Base-by-base conservation (phyloP, 2,797 vertebrate species). In the Lithobates pipiens region DNA sequence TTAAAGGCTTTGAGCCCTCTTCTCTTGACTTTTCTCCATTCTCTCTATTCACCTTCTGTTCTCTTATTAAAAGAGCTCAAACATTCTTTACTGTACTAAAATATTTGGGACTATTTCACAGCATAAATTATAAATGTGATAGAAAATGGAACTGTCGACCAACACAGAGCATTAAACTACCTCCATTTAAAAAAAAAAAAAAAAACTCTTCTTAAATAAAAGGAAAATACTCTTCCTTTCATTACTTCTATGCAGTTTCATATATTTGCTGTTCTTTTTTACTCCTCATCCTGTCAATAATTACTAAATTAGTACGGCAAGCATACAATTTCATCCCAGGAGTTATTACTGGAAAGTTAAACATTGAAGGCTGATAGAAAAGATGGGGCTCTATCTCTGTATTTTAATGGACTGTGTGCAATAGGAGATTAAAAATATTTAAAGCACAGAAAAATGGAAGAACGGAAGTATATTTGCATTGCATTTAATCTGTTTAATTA, bases 291-390 rank as follows among this genome's bases (percentile, higher is more conserved):
- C 91, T 95, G 96, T 97, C 97, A 98, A 97, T 96, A 97, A 95
- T 95, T 94, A 94, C 94, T 95, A 96, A 97, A 97, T 97, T 96
- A 96, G 94, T 91, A 63, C 94, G 95, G 94, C 92, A 93, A 93
- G 94, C 95, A 94, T 95, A 96, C 94, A 93, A 94, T 95, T 95
- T 95, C 94, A 94, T 91, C 94, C 95, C 93, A 93, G 93, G 94
- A 95, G 93, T 95, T 95, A 95, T 96, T 95, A 95, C 94, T 94
- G 94, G 93, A 93, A 96, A 96, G 94, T 96, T 95, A 98, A 98
- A 98, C 95, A 98, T 94, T 93, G 90, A 89, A 91, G 92, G 88
- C 91, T 94, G 93, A 94, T 94, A 83, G 91, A 93, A 94, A 93
- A 93, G 92, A 95, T 94, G 94, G 91, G 92, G 94, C 94, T 96